Evolutionary conservation across 2,797 vertebrate species (phyloP), one percentile per base, ranked within the genome.

Genomic region (Saxicola maurus): DNA sequence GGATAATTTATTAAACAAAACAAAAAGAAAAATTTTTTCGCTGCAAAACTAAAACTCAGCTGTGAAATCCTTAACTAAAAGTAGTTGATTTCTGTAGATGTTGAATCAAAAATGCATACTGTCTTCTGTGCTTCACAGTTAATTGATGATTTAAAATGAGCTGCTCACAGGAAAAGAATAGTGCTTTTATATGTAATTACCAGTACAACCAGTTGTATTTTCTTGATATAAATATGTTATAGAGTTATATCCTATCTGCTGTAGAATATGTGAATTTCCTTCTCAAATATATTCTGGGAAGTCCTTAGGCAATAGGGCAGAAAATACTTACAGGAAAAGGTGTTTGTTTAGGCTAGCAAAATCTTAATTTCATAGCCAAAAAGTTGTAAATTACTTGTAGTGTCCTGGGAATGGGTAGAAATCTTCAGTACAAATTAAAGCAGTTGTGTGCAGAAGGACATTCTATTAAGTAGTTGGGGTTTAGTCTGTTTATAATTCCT

Each of bases 401-500:
- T 45, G 17, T 74, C 19, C 24, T 51, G 6, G 45, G 65, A 73
- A 71, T 59, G 33, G 4, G 8, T 89, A 83, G 64, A 77, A 92
- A 71, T 30, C 43, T 78, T 28, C 79, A 31, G 51, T 37, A 65
- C 25, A 82, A 90, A 74, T 80, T 38, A 80, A 87, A 87, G 28
- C 17, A 67, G 11, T 37, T 77, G 28, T 35, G 43, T 84, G 38
- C 31, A 84, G 62, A 92, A 92, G 35, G 31, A 52, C 3, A 12
- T 51, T 64, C 37, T 37, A 10, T 67, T 74, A 76, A 72, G 71
- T 43, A 72, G 17, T 12, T 61, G 11, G 0, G 23, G 3, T 46
- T 48, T 71, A 61, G 4, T 80, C 46, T 85, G 19, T 53, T 84
- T 62, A 37, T 71, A 62, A 74, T 92, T 82, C 91, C 46, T 95